Base-by-base conservation (phyloP, 2,888 invertebrate species). In the Rhamnusium bicolor region DNA sequence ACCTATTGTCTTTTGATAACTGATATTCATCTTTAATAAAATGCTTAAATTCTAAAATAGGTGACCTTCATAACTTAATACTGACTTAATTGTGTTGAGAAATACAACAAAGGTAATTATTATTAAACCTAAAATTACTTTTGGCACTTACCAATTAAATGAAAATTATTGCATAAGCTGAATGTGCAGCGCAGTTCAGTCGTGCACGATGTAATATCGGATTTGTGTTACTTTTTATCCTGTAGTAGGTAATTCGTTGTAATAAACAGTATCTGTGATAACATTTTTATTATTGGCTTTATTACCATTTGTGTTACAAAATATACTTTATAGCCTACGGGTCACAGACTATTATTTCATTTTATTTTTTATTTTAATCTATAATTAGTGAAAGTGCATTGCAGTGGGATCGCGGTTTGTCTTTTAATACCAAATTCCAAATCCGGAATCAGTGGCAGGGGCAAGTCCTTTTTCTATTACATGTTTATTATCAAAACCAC, bases 31-130 rank as follows among this genome's bases (percentile, higher is more conserved):
- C 12, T 1, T 40, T 40, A 40, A n/a, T 40, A n/a, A 40, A 40
- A n/a, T 40, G 40, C n/a, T 40, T n/a, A 40, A 40, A 40, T 40
- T 14, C n/a, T 12, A 40, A n/a, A n/a, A n/a, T 12, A 40, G 40
- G n/a, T 40, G 40, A 40, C 40, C 40, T 40, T 40, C n/a, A 40
- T 40, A 40, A n/a, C 40, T 40, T 1, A 40, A 40, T n/a, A 40
- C 40, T 40, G 40, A 40, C 40, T n/a, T n/a, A n/a, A 40, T 40
- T 40, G 40, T 40, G 40, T 40, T 40, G 54, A 56, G 67, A 72
- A 72, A 61, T 72, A 19, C 61, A 61, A 61, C 71, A 51, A 49
- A 47, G 53, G 53, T 67, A 62, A 67, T 72, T 21, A 54, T 29
- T 66, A 61, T 53, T 66, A 67, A 66, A 66, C 40, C 67, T 24